phyloP scores from a whole-genome alignment of 37 sponge, comb jelly and placozoan species.

The Bolinopsis microptera region DNA sequence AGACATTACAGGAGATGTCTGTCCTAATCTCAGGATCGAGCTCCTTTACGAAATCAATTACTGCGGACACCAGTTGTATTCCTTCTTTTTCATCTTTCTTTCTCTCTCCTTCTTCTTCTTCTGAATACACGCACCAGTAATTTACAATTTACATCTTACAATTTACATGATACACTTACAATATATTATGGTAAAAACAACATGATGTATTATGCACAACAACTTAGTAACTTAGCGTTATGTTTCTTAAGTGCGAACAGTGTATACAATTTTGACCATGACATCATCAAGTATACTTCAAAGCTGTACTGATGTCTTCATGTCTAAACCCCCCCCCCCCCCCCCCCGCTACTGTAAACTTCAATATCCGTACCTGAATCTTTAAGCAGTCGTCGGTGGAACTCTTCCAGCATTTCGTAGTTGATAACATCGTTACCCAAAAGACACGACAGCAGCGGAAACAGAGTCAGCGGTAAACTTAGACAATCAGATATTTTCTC shows the following conservation, averaged over 20 bases:
- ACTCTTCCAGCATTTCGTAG: constrained; percentile 14
- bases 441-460: constrained; percentile 21
- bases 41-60: background rate
- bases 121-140: background rate
- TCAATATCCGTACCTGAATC: background rate
- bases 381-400: constrained; percentile 19
- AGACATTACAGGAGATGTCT: background rate
- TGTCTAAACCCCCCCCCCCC: no score
- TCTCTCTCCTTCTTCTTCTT: background rate
- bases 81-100: constrained; percentile 34
- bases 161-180: no score
- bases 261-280: no score
- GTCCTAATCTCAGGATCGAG: background rate
- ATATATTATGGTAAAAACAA: no score
- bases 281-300: no score
- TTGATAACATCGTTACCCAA: background rate
- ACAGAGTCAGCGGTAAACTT: background rate
- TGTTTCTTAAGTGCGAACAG: no score
- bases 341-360: no score
- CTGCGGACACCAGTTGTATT: background rate
- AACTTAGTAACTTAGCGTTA: no score
- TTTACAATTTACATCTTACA: background rate
- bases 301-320: no score
- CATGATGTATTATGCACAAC: no score
- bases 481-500: constrained; percentile 40